Base-by-base conservation (phyloP, 2,888 invertebrate species). In the Cistogaster globosa region DNA sequence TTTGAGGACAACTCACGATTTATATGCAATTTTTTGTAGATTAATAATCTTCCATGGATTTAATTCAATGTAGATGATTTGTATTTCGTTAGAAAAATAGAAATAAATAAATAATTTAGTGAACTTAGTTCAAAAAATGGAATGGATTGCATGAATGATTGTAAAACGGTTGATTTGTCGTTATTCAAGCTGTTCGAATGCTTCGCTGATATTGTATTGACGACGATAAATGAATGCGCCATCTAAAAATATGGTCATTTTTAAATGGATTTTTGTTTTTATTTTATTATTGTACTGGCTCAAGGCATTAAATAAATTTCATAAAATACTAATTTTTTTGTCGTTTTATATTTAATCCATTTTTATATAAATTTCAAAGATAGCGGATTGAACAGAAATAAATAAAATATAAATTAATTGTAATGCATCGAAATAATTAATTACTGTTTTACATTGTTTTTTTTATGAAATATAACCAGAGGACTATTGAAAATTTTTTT, bases 21-120 rank as follows among this genome's bases (percentile, higher is more conserved):
- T 65, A 57, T 55, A 42, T 75, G 51, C n/a, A 51, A 78, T 53
- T 9, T 63, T 45, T 80, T 62, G n/a, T 68, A 53, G 80, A 75
- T 81, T 81, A 75, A 71, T 82, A 82, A 71, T 82, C 76, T 65
- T 77, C 63, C 36, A 26, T 69, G 26, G 51, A 67, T 51, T 72
- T 51, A 36, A 71, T 48, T 48, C 63, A 58, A 60, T 67, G 58
- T 51, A 36, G 57, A 36, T 79, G 63, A 72, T 79, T 79, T 80
- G 58, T 63, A 57, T 79, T 72, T 72, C 65, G 45, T 57, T 48
- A 62, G 55, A 65, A 58, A 79, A 72, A 65, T 72, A 72, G 72
- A 79, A 80, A 57, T 48, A 72, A 79, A 79, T 79, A 57, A 79
- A 65, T 72, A 72, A 79, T 79, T 65, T 79, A 18, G 18, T 36